Conservation (phyloP, 1,140 invertebrate species). For the Melitaea cinxia region DNA sequence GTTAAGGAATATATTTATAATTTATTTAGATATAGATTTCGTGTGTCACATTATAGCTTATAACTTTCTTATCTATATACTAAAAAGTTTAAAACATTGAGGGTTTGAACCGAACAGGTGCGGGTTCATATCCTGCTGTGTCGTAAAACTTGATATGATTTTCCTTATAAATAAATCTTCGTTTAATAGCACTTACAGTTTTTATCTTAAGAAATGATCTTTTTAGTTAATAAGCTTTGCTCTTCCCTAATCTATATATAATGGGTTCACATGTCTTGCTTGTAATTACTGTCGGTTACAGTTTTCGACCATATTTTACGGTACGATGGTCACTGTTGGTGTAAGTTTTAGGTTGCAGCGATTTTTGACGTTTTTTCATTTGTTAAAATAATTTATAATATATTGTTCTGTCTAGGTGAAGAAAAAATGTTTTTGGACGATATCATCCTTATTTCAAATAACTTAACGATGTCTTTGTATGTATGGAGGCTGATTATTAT, state of each 20-base stretch:
- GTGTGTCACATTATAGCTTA: neutral
- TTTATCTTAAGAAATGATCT: slow-evolving; percentile 61
- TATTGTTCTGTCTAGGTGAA: too few relatives aligned
- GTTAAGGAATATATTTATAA: too few relatives aligned
- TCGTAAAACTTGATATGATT: neutral
- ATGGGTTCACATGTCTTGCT: slow-evolving; percentile 73
- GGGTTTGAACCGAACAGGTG: neutral
- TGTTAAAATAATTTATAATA: neutral
- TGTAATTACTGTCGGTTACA: slow-evolving; percentile 68
- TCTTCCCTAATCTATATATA: slow-evolving; percentile 75
- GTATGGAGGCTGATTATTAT: too few relatives aligned
- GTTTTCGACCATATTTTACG: slow-evolving; percentile 74
- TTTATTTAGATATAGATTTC: too few relatives aligned
- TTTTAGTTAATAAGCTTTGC: slow-evolving; percentile 56
- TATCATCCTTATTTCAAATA: too few relatives aligned
- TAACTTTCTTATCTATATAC: neutral
- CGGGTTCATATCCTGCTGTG: neutral
- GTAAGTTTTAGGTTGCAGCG: slow-evolving; percentile 33
- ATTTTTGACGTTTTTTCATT: neutral
- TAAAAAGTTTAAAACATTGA: neutral
- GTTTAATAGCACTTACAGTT: slow-evolving; percentile 27
- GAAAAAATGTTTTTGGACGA: too few relatives aligned
- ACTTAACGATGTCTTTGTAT: too few relatives aligned
- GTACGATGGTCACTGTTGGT: slow-evolving; percentile 51
- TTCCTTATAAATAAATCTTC: slow-evolving; percentile 4